Conservation (phyloP, 2,797 vertebrate species). For the Mormyrops attenuatus region DNA sequence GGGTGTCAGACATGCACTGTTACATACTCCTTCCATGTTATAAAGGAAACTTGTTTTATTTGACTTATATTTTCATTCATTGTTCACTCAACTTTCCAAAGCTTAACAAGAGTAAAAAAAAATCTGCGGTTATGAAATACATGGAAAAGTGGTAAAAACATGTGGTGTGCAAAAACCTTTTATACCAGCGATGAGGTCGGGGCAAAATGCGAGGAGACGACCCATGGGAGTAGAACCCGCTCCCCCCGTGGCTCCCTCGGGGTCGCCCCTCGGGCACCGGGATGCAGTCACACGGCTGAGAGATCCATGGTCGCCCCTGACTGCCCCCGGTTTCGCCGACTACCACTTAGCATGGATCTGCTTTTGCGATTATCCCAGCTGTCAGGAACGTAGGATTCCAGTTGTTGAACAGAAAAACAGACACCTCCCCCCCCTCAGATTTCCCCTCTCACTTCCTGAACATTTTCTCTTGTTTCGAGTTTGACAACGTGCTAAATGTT, state of each 20-base stretch:
- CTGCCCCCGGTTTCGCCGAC: not conserved
- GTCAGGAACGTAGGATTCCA: not conserved
- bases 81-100: not conserved
- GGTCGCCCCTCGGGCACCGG: not conserved
- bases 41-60: no score
- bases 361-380: not conserved
- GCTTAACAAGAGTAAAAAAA: not conserved
- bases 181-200: no score
- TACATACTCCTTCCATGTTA: no score
- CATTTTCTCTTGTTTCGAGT: not conserved
- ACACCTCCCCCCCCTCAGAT: not conserved
- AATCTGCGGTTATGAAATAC: not conserved
- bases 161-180: not conserved
- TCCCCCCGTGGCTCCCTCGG: not conserved
- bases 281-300: not conserved
- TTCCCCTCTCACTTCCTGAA: not conserved
- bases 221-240: not conserved
- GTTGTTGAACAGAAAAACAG: not conserved
- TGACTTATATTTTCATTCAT: not conserved
- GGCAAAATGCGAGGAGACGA: not conserved
- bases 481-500: not conserved
- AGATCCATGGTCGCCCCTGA: not conserved
- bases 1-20: no score
- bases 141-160: not conserved
- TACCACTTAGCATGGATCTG: not conserved